Evolutionary conservation across 2,888 invertebrate genomes (phyloP), one percentile per base, ranked within the genome.

Genomic region (Drosophila peninsularis): DNA sequence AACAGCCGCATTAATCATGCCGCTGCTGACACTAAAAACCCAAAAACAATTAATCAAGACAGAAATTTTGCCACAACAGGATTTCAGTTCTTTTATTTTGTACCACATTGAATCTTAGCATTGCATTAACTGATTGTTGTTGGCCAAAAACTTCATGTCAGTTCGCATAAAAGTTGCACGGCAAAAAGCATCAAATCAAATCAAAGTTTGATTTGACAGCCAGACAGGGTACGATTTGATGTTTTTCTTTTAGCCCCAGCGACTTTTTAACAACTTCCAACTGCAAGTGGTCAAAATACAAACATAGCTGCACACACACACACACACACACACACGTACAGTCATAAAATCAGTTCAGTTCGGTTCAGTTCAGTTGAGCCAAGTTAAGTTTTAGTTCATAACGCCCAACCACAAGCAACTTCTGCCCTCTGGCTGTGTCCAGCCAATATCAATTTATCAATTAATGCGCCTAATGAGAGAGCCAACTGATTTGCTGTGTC

Each of bases 151-250:
- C 75, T 83, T 75, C 53, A 75, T 75, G 83, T 87, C 83, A 87
- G 79, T 69, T 83, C 82, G 75, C 87, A 83, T 83, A 83, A 83
- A 83, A 83, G 85, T 83, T 83, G 67, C 67, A 67, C 54, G 54
- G 37, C 44, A 37, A 52, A 49, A 66, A 73, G 75, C 73, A 83
- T 87, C 80, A 82, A 82, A 82, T 83, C 83, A 86, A 86, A 86
- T 86, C 83, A 83, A 83, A 83, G 82, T 83, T 83, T 75, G 80
- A 87, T 87, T 82, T 84, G 83, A 83, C 83, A 87, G 83, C 71
- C 82, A 84, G 82, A 80, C 87, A 76, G 69, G 60, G 27, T 62
- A 62, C 19, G 64, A 63, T 61, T 56, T 62, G 50, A 42, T 76
- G 68, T 68, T 71, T 68, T 64, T 56, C 63, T 72, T 71, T 64